A percentile compares a stretch with the other conserved stretches of the same genome.
Conservation (phyloP, 2,888 invertebrate species). For the Metallyticus violacea region DNA sequence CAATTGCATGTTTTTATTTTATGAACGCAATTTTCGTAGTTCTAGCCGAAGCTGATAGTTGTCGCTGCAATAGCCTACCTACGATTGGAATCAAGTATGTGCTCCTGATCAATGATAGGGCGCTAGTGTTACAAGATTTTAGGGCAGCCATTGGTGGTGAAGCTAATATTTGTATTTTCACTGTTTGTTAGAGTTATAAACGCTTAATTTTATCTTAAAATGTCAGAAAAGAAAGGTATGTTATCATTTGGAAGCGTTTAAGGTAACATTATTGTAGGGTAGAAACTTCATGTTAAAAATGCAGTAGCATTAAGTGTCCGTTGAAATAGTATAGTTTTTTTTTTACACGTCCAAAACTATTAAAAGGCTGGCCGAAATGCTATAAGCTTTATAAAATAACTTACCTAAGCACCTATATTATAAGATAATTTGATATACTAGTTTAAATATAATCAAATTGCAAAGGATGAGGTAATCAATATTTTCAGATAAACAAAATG, state of each 20-base stretch:
- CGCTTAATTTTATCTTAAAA: neutral
- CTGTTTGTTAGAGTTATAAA: neutral
- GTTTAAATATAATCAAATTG: neutral
- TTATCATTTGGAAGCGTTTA: neutral
- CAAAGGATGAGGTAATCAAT: slow-evolving; percentile 33
- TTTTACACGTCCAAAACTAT: neutral
- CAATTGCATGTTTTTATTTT: too few species aligned
- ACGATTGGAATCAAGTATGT: neutral
- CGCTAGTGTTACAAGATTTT: slow-evolving; percentile 20
- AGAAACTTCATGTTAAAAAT: neutral
- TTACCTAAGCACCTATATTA: neutral
- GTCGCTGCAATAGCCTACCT: neutral
- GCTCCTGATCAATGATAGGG: slow-evolving; percentile 14
- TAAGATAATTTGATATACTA: neutral
- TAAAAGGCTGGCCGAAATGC: neutral
- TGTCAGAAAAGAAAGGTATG: slow-evolving; percentile 34
- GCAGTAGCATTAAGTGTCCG: neutral
- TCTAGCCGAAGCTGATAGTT: neutral
- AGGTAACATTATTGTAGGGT: neutral
- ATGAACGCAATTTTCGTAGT: neutral
- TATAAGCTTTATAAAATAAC: neutral
- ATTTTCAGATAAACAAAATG: slow-evolving; percentile 34
- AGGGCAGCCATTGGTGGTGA: slow-evolving; percentile 27
- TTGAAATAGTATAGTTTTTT: neutral
- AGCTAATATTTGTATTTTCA: neutral